phyloP scores from a whole-genome alignment of 1,140 invertebrate species.

The Drosophila tropicalis region DNA sequence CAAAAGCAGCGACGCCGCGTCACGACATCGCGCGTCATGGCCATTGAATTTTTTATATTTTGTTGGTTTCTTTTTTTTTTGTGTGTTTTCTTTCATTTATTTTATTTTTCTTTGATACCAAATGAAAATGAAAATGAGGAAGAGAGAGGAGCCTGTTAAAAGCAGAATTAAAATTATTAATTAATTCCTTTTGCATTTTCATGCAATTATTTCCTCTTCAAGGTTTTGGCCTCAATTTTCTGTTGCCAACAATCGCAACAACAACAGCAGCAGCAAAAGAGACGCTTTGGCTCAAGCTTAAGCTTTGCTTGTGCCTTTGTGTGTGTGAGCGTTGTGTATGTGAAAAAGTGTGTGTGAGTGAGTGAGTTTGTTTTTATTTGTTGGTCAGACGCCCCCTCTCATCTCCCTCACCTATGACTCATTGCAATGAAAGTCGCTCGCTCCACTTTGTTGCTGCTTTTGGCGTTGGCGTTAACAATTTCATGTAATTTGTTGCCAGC shows the following conservation, averaged over 20 bases:
- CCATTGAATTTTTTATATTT: conserved; percentile 73
- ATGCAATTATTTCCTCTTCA: conserved; percentile 17
- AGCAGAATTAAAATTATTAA: conserved; percentile 15
- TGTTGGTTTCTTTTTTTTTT: conserved; percentile 29
- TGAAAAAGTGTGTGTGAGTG: conserved; percentile 20
- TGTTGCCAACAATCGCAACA: neutral
- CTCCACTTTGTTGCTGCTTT: conserved; percentile 51
- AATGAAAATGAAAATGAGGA: conserved; percentile 60
- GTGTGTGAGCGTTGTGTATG: conserved; percentile 21
- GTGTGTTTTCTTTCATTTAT: conserved; percentile 32
- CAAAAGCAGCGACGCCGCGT: conserved; percentile 53
- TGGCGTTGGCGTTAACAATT: conserved; percentile 29
- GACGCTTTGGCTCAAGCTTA: conserved; percentile 43
- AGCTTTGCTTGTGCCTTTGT: neutral
- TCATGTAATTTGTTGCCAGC: conserved; percentile 35
- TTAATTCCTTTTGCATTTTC: conserved; percentile 12
- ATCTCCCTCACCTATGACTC: conserved; percentile 47
- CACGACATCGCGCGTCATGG: conserved; percentile 83
- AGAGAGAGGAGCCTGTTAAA: conserved; percentile 30
- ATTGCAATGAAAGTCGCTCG: conserved; percentile 58
- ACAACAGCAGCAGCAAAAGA: conserved; percentile 27
- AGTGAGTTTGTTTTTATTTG: conserved; percentile 66
- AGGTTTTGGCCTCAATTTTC: conserved; percentile 15
- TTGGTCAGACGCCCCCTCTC: conserved; percentile 16
- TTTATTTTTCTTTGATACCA: conserved; percentile 57